These are phyloP conservation scores for Heliconius hewitsoni DNA, from an alignment of 1,140 invertebrate genomes.

Conservation along the genomic window DNA sequence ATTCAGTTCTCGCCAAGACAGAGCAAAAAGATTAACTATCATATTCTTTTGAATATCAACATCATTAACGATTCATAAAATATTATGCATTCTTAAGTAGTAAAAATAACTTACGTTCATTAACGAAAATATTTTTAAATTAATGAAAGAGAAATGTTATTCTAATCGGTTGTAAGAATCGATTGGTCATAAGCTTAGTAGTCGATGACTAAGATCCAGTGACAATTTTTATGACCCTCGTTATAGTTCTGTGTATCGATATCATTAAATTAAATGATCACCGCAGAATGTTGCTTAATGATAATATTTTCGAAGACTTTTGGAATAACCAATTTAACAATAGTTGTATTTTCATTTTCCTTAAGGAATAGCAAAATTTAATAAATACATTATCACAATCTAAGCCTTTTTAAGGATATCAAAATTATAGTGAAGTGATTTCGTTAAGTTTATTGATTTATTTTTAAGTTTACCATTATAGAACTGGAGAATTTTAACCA, in stretches of 20 bases:
- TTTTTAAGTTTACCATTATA: too few relatives aligned
- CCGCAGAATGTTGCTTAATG: conserved; percentile 12
- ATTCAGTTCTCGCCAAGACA: too few relatives aligned
- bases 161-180: background rate
- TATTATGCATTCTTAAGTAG: background rate
- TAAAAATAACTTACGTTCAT: background rate
- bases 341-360: background rate
- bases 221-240: conserved; percentile 18
- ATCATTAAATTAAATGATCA: background rate
- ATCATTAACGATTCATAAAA: too few relatives aligned
- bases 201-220: conserved; percentile 17
- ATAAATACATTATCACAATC: background rate
- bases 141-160: background rate
- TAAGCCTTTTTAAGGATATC: background rate
- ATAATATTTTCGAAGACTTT: background rate
- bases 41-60: too few relatives aligned
- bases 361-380: background rate
- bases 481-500: too few relatives aligned
- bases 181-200: conserved; percentile 5
- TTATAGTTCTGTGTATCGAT: conserved; percentile 11
- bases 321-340: background rate
- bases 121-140: background rate
- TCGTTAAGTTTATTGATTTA: too few relatives aligned
- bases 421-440: too few relatives aligned
- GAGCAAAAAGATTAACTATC: too few relatives aligned